Conservation (phyloP, 2,113 vertebrate genomes). For the Myiagra hebetior region DNA sequence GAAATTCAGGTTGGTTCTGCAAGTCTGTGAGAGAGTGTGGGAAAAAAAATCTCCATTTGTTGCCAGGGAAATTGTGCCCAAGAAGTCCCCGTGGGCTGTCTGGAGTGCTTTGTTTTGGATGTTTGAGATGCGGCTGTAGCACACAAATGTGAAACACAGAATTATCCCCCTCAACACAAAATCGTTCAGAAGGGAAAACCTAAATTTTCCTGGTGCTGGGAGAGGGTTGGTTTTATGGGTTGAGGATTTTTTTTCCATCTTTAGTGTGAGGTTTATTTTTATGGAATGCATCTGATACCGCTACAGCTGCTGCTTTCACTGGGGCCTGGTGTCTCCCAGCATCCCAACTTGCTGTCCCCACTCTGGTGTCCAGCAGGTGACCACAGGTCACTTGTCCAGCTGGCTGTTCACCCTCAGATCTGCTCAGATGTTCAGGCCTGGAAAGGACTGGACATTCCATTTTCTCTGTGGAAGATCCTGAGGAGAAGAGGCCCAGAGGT, state of each 20-base stretch:
- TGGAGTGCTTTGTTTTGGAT: background rate
- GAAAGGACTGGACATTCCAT: background rate
- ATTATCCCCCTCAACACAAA: background rate
- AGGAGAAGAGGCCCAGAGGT: background rate
- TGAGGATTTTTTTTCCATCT: background rate
- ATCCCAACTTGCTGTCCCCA: background rate
- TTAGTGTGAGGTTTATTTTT: accelerated
- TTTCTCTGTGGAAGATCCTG: accelerated
- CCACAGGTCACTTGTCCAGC: background rate
- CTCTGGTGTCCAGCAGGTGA: background rate
- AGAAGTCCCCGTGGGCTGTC: background rate
- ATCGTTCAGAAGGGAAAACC: background rate
- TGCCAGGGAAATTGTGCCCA: background rate
- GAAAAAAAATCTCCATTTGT: background rate
- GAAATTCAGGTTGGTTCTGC: background rate
- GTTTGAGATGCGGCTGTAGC: background rate
- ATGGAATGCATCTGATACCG: accelerated
- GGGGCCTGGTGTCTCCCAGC: background rate
- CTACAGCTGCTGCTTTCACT: background rate
- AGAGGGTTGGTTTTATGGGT: background rate
- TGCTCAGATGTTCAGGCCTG: background rate
- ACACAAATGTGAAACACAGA: background rate
- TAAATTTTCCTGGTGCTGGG: background rate
- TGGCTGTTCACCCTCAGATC: background rate
- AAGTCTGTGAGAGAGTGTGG: background rate